Evolutionary conservation across 2,888 invertebrate species (phyloP).

Genomic region (Toxonevra muliebris): DNA sequence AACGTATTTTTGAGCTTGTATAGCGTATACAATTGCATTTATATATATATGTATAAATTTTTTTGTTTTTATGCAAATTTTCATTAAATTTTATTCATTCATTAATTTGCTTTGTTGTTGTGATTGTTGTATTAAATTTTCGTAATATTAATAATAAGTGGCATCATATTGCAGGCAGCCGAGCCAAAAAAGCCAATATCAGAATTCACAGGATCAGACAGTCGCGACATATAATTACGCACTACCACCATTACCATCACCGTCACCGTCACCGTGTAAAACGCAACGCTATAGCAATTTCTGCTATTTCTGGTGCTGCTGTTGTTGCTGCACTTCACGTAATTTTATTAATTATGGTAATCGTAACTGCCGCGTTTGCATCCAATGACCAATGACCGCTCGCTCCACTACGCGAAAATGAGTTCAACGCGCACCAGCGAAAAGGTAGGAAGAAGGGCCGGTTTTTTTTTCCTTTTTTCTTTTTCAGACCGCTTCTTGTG

Average conservation of each 20-base stretch:
- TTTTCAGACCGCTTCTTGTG: no score
- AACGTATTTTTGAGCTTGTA: not conserved
- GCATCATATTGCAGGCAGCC: conserved; percentile 7
- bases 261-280: not conserved
- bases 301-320: no score
- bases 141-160: not conserved
- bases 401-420: no score
- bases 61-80: conserved; percentile 6
- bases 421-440: no score
- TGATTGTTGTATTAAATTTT: not conserved
- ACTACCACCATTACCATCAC: not conserved
- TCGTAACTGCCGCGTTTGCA: no score
- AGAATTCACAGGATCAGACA: conserved; percentile 4
- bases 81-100: conserved; percentile 3
- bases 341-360: no score
- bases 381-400: no score
- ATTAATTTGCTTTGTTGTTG: conserved; percentile 9
- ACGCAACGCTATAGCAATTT: no score
- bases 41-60: not conserved
- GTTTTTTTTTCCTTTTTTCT: no score
- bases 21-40: conserved; percentile 1
- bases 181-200: conserved; percentile 12
- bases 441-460: no score
- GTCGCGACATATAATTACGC: conserved; percentile 28
- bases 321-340: no score